These are phyloP conservation scores for Novumbra hubbsi DNA, from an alignment of 2,797 vertebrate species.

Conservation along the genomic window DNA sequence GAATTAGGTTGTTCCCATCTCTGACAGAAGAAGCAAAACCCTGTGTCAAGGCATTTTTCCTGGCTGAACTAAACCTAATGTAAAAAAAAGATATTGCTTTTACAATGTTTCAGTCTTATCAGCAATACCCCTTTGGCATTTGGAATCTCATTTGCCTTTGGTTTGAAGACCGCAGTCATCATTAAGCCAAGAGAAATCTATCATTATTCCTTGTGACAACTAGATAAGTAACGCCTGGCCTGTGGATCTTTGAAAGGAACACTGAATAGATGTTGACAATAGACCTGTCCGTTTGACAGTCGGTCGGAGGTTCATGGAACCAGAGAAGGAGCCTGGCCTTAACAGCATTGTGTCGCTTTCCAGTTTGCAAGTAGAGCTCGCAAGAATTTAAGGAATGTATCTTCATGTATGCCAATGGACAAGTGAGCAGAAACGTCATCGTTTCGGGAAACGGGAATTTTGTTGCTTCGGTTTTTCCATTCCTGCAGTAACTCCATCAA, in stretches of 20 bases:
- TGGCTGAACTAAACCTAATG: neutral
- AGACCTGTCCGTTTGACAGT: constrained; percentile 63
- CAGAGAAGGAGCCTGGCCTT: constrained; percentile 41
- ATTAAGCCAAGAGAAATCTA: constrained; percentile 24
- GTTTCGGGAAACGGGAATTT: constrained; percentile 42
- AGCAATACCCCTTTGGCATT: constrained; percentile 10
- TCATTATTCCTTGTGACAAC: constrained; percentile 24
- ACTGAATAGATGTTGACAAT: constrained; percentile 60
- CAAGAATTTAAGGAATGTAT: constrained; percentile 1
- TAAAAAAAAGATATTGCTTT: neutral
- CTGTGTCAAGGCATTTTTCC: neutral
- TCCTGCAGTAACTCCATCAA: constrained; percentile 13
- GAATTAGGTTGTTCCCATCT: neutral
- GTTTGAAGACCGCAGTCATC: constrained; percentile 23
- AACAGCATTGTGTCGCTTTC: constrained; percentile 3
- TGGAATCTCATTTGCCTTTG: constrained; percentile 12
- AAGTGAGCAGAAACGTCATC: neutral
- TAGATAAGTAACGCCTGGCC: constrained; percentile 28
- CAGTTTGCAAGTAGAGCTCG: neutral
- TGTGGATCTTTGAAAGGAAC: constrained; percentile 42
- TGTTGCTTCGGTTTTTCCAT: neutral
- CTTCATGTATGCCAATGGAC: neutral
- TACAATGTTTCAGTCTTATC: constrained; percentile 1
- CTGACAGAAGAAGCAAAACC: neutral
- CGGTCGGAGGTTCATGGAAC: constrained; percentile 54